Evolutionary conservation across 2,797 vertebrate genomes (phyloP), one percentile per base, ranked within the genome.

Genomic region (Serranus cabrilla): DNA sequence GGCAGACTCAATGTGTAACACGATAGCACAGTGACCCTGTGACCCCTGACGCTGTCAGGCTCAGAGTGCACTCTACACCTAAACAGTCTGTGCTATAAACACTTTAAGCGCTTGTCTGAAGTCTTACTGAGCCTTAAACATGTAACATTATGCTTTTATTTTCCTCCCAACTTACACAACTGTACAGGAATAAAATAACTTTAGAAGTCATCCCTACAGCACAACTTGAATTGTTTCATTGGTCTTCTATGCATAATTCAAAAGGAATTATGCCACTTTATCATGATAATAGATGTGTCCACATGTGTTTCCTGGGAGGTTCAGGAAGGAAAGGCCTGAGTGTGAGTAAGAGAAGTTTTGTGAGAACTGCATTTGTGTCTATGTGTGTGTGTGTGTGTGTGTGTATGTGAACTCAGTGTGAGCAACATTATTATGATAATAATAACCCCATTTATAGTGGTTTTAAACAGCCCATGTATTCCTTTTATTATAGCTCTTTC

Each of bases 21-120:
- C 52, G 75, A 82, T 42, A 9, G 17, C 50, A 23, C 40, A 63
- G 74, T 64, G 57, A 80, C 76, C 78, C 40, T 16, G 16, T 51
- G 75, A 81, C 72, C 80, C 11, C 7, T 68, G 57, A 66, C 2
- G 8, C 47, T 68, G 64, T 71, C 67, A 45, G 47, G 64, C 70
- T 69, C 39, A 27, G 11, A 45, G 52, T 9, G 14, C 10, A 23
- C 43, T 17, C 31, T 37, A 7, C 16, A 20, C 11, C 23, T 7
- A 7, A 1, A 34, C 34, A 34, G 34, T 34, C 34, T 27, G 27
- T 27, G 27, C 27, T 27, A 6, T 27, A 27, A 27, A 34, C 34
- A 7, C 50, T 16, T 39, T 21, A 25, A 57, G 46, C 3, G 23
- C n/a, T 31, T 23, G 72, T 45, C 20, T 37, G 34, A 11, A 57